Base-by-base conservation (phyloP, 2,888 invertebrate genomes). In the Amphipyra tragopoginis region DNA sequence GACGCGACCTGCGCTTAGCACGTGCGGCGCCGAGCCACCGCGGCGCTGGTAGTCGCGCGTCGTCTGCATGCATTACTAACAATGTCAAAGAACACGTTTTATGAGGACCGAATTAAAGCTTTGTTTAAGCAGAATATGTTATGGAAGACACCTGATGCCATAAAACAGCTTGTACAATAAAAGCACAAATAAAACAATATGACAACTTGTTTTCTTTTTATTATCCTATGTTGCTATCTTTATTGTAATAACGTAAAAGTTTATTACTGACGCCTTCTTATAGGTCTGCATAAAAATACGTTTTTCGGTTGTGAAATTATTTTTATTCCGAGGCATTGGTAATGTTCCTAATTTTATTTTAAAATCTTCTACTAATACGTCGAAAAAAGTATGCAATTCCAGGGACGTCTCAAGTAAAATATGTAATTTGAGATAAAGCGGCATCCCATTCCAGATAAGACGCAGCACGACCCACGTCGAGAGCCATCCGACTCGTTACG, bases 351-450 rank as follows among this genome's bases (percentile, higher is more conserved):
- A 84, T 82, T 80, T 77, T 80, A 63, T 71, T 70, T 77, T 79
- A 80, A 79, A 82, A 75, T 79, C 67, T 78, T 79, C 74, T 80
- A 73, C 78, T 88, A 86, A 88, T 86, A 87, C 72, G 82, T 80
- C 66, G 77, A 84, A 88, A 90, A 88, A 90, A 86, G 85, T 85
- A 84, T 85, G 85, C 81, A 87, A 91, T 90, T 89, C 88, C 83
- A 84, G 87, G 82, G 90, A 85, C 86, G 88, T 92, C 89, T 92
- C 88, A 90, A 93, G 92, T 93, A 94, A 94, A 93, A 93, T 93
- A 94, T 93, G 93, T 94, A 94, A 94, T 94, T 94, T 93, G 86
- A 93, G 94, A 94, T 94, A 94, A 94, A 93, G 87, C 89, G 93
- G 90, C 91, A 92, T 92, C 90, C 92, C 91, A 93, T 94, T 92